Percentiles rank a stretch among this genome's conserved stretches.
Conservation (phyloP, 2,113 vertebrate genomes). For the Tympanuchus pallidicinctus region DNA sequence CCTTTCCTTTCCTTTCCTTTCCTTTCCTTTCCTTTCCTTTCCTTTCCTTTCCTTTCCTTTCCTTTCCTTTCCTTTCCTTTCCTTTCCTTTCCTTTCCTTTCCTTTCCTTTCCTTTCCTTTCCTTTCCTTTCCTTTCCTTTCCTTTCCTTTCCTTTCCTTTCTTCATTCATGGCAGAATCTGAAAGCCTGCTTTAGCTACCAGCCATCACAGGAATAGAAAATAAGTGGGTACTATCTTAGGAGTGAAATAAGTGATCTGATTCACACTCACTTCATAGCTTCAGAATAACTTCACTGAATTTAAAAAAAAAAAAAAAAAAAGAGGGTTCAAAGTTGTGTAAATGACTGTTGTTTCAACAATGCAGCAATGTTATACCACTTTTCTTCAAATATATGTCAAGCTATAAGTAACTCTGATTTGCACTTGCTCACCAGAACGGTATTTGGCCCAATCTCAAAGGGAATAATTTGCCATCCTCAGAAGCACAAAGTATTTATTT, state of each 20-base stretch:
- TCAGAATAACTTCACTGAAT: background rate
- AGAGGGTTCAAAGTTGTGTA: background rate
- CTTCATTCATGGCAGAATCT: background rate
- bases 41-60: no score
- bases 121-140: no score
- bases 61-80: no score
- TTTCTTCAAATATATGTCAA: background rate
- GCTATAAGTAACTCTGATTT: background rate
- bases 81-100: no score
- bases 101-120: no score
- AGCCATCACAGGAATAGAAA: background rate
- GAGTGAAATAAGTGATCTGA: background rate
- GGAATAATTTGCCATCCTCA: background rate
- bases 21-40: no score
- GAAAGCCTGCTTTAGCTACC: background rate
- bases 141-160: accelerated
- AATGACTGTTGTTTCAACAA: background rate
- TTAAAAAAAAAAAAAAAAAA: background rate
- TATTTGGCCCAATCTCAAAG: background rate
- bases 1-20: no score
- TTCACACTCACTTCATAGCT: background rate
- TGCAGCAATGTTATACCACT: background rate
- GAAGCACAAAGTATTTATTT: background rate
- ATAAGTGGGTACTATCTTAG: background rate
- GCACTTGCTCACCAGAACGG: background rate